Percentiles rank a stretch among this genome's conserved stretches.
Evolutionary conservation across 2,797 vertebrate species (phyloP).

Genomic region (Diglossa cyanea): DNA sequence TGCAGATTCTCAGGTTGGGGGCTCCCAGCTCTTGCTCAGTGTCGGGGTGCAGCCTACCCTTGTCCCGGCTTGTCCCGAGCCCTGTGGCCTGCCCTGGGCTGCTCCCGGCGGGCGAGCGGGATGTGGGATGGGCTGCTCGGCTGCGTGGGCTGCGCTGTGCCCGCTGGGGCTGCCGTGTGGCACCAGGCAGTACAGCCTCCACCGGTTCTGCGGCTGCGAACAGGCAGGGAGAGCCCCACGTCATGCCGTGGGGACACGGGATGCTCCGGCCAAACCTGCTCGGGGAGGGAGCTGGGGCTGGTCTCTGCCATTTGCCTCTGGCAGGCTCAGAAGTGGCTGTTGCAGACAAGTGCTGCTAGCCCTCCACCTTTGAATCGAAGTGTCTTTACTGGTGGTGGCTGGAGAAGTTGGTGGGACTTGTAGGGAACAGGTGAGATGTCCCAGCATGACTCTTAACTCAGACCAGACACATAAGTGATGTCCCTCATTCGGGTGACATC

Average conservation of each 20-base stretch:
- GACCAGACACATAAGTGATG: background rate
- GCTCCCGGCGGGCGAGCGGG: background rate
- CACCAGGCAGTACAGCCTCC: slow-evolving; percentile 22
- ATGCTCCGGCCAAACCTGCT: background rate
- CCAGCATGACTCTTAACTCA: background rate
- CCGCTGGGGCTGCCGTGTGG: background rate
- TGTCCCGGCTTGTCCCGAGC: background rate
- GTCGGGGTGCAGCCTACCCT: background rate
- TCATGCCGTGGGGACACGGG: background rate
- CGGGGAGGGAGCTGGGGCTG: background rate
- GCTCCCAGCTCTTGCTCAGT: background rate
- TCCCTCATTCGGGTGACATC: fast-evolving
- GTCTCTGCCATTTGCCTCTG: background rate
- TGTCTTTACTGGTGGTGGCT: background rate
- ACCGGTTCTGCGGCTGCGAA: slow-evolving; percentile 38
- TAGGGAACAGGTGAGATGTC: background rate
- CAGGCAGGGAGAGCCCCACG: background rate
- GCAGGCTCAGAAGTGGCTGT: background rate
- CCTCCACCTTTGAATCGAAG: fast-evolving
- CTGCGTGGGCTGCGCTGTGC: background rate
- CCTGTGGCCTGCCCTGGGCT: background rate
- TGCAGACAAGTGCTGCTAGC: background rate
- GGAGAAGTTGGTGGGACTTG: background rate
- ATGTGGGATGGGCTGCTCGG: background rate
- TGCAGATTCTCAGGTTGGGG: background rate